Base-by-base conservation (phyloP, 2,888 invertebrate genomes). In the Hirudinaria manillensis region DNA sequence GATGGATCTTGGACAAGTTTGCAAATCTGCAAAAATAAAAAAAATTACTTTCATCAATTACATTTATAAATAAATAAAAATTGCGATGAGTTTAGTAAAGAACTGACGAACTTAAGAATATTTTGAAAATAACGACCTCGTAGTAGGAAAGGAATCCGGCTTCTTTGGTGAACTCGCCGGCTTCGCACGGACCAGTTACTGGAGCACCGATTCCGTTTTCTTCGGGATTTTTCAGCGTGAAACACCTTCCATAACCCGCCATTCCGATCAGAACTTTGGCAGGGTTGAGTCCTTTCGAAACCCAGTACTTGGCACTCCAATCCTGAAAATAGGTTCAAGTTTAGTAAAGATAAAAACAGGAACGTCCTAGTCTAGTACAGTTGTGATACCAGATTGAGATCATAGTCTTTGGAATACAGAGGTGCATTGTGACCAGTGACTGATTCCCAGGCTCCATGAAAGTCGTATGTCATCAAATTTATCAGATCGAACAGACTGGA, bases 141-240 rank as follows among this genome's bases (percentile, higher is more conserved):
- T 83, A 83, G 76, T 83, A 83, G 3, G 83, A 76, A 24, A 82
- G 72, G 75, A 82, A 81, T n/a, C 83, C 84, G 0, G 75, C 74
- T 61, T 81, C 81, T 27, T 81, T 75, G 4, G 83, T 83, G 77
- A 78, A 84, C 6, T 53, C 51, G 4, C 83, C 83, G 0, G 80
- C 78, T 0, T 61, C 65, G 1, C 81, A 82, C 0, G 80, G 74
- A 4, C 81, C 81, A 2, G 67, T 74, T 1, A 80, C 80, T 2
- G 81, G 78, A n/a, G 81, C 83, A 0, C 82, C 83, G 0, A 82
- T 74, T 1, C 76, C 79, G 51, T 77, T 77, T 29, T 80, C 73
- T 19, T 51, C 61, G 7, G 77, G 27, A 75, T 80, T 70, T 4
- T 75, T 70, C 10, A 83, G 78, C 0, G 79, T 81, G 74, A 83